Conservation (phyloP, 1,140 invertebrate species). For the Palaemon carinicauda region DNA sequence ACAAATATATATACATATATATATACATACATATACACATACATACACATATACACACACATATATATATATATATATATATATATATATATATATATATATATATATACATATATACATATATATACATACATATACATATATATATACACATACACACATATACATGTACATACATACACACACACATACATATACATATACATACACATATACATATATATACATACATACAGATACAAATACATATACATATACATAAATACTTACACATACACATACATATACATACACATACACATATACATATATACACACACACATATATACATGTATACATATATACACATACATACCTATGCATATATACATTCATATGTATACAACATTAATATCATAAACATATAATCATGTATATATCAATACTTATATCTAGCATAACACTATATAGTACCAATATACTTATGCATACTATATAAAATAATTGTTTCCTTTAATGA, state of each 20-base stretch:
- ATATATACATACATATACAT: neutral
- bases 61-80: neutral
- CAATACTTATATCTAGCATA: too few species aligned
- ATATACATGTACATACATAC: neutral
- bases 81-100: slow-evolving; percentile 4
- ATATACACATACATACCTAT: neutral
- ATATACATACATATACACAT: neutral
- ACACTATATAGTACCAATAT: too few species aligned
- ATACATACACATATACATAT: neutral
- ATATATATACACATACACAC: neutral
- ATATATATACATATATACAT: neutral
- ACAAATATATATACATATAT: neutral
- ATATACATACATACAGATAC: neutral
- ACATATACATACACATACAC: neutral
- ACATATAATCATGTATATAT: too few species aligned
- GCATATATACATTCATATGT: neutral
- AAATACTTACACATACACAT: too few species aligned
- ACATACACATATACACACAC: neutral
- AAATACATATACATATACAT: too few species aligned
- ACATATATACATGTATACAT: neutral
- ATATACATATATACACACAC: neutral
- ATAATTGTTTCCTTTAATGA: too few species aligned
- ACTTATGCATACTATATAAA: too few species aligned
- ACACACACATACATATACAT: neutral
- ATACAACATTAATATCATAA: too few species aligned